Base-by-base conservation (phyloP, 2,888 invertebrate genomes). In the Heliconius hortense region DNA sequence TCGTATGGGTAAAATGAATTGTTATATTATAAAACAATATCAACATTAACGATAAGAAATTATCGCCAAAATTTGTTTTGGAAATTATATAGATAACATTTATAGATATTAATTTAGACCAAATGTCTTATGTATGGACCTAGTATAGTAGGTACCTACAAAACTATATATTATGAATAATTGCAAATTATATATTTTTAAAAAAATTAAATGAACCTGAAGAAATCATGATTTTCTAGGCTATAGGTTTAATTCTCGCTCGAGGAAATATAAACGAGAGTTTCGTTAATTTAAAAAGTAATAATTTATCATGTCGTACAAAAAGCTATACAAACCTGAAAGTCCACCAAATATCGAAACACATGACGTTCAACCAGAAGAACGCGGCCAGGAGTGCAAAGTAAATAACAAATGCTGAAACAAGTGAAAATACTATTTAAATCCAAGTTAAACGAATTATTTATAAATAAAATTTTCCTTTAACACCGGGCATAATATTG, bases 291-390 rank as follows among this genome's bases (percentile, higher is more conserved):
- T 5, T 1, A 43, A 43, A 48, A 48, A 21, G 4, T 59, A 13
- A 1, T 24, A 13, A 26, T 13, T 59, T 24, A 26, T 13, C 1
- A 11, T 11, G 13, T 59, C 4, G 13, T 24, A 26, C 15, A 31
- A 18, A 60, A 24, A 24, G 31, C 13, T 35, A 7, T 48, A 68
- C 77, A 81, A 85, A 96, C 96, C 96, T 96, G 83, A 97, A 96
- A 1, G 96, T 96, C 95, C 96, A 95, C 96, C 96, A 97, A 81
- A 97, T 96, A 87, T 97, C 97, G 86, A 96, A 96, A 81, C 96
- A 96, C 95, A 96, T 96, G 68, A 96, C 95, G 85, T 96, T 96
- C 82, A 96, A 92, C 97, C 97, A 97, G 79, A 95, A 95, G 88
- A 97, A 96, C 0, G 96, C 95, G 0, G 96, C 93, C 82, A 96